Conservation (phyloP, 2,888 invertebrate species). For the Andrena praecox region DNA sequence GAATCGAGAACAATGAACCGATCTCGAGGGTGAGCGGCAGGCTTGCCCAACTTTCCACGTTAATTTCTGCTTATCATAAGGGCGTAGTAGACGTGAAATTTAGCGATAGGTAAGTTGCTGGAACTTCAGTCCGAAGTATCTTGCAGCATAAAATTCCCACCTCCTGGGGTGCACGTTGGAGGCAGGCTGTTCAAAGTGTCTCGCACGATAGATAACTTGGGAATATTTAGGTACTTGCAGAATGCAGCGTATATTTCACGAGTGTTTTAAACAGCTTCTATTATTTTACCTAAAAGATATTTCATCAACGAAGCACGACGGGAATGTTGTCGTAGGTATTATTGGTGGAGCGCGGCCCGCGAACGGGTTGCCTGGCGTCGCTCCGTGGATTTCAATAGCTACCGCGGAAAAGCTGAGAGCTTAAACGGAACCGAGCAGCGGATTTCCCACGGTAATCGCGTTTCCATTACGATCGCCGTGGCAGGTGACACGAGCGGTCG, state of each 20-base stretch:
- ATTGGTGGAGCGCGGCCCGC: background rate
- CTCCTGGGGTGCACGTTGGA: no score
- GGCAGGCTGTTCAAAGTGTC: no score
- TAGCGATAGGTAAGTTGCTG: no score
- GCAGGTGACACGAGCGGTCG: constrained; percentile 37
- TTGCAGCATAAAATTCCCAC: no score
- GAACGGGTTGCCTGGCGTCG: background rate
- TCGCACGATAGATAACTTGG: no score
- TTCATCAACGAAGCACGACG: background rate
- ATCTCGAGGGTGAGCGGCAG: background rate
- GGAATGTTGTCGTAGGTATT: background rate
- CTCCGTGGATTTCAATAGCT: constrained; percentile 26
- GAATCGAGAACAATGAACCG: constrained; percentile 25
- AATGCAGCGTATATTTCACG: no score
- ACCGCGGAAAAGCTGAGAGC: constrained; percentile 19
- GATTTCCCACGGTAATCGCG: constrained; percentile 43
- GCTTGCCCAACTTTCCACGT: background rate
- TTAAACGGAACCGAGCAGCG: constrained; percentile 29
- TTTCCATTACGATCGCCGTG: constrained; percentile 54
- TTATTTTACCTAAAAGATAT: background rate
- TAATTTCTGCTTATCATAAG: constrained; percentile 30
- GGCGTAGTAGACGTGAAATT: background rate
- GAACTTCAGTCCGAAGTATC: no score
- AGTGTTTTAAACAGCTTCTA: no score
- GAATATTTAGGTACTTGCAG: no score